Evolutionary conservation across 2,797 vertebrate species (phyloP), one percentile per base, ranked within the genome.

Genomic region (Melanotaenia maccullochi): DNA sequence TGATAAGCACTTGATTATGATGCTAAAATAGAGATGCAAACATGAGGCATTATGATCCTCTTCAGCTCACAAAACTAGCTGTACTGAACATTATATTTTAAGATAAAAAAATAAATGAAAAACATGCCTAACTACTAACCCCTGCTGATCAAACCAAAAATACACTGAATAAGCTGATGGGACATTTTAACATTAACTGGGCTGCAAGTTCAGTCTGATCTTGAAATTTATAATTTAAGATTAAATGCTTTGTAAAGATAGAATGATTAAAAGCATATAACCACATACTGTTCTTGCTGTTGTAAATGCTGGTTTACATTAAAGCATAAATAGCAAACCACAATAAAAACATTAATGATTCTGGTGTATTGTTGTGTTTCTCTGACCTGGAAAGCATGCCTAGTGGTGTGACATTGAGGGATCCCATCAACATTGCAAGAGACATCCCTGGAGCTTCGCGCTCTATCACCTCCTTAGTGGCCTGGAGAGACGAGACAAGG

Each of bases 391-490:
- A 99, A 62, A 99, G 96, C 97, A 99, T 99, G 89, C 97, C 97
- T 84, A 99, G 93, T 71, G 97, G 97, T 92, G 97, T 99, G 93
- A 99, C 97, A 92, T 99, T 98, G 89, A 99, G 96, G 56, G 97
- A 99, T 90, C 97, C 97, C 97, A 99, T 99, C 91, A 99, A 93
- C 97, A 99, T 99, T 55, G 97, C 97, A 89, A 99, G 93, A 90
- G 97, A 97, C 97, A 99, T 99, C 86, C 97, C 97, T 66, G 97
- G 97, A 67, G 97, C 97, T 94, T 99, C 97, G 61, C 97, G 95
- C 92, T 99, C 97, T 94, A 99, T 99, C 94, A 99, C 97, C 94
- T 99, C 97, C 93, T 97, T 98, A 91, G 97, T 99, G 91, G 97
- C 97, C 97, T 99, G 93, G 61, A 93, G 92, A 92, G 68, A 93